Base-by-base conservation (phyloP, 2,113 vertebrate genomes). In the Crotalus horridus region DNA sequence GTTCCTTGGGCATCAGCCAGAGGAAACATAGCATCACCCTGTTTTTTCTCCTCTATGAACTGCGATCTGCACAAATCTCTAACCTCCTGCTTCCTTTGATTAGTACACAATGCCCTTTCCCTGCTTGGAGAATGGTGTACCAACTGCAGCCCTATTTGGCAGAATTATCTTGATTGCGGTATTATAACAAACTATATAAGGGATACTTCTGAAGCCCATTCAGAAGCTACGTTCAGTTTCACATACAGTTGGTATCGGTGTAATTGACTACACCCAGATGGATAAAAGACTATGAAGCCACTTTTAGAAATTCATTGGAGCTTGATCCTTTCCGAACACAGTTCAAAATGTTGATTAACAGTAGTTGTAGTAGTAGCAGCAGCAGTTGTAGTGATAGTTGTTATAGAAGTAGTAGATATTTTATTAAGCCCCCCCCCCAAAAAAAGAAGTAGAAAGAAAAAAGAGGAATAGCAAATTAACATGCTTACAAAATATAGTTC, bases 11-110 rank as follows among this genome's bases (percentile, higher is more conserved):
- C 69, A 53, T 69, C 59, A 69, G 24, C 24, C 46, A 61, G n/a
- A 85, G 54, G 54, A 26, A 86, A 29, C 4, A 43, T 20, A 6
- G 51, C n/a, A 29, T n/a, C 89, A 33, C 13, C 21, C 39, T 91
- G 59, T 69, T 90, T 69, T 89, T 92, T 89, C 90, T 61, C 2
- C 0, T 64, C 90, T 89, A 89, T 93, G 51, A 86, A 51, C 74
- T 92, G 90, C 81, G 29, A 54, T 94, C 58, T 85, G 43, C 58
- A 24, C 54, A 90, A 12, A 89, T 29, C 88, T 89, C 43, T 17
- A 48, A n/a, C 56, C 56, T 89, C 89, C 24, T 61, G 39, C 20
- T 51, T 48, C 48, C n/a, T 23, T 33, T 81, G 89, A 26, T 64
- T 90, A 10, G 58, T 89, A 61, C 33, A 81, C 74, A 81, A 81